phyloP scores from a whole-genome alignment of 2,113 vertebrate species.

The Siniperca chuatsi region DNA sequence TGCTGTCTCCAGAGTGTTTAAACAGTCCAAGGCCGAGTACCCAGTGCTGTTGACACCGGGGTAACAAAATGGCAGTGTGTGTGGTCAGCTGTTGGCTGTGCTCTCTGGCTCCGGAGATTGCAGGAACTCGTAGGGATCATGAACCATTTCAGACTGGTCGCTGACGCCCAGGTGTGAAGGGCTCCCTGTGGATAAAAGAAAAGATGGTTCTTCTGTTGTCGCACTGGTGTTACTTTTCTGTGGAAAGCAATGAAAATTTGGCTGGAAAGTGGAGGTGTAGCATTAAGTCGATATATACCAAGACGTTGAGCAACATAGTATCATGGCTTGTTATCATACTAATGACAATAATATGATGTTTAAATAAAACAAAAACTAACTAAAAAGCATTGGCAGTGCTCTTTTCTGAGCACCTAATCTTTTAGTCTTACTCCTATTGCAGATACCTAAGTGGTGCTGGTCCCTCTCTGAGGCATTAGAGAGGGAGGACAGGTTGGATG shows the following conservation, averaged over 20 bases:
- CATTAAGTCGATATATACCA: not conserved
- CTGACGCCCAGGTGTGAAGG: constrained; percentile 92
- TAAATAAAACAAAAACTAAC: not conserved
- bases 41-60: constrained; percentile 28
- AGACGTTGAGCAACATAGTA: not conserved
- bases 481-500: constrained; percentile 96
- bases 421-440: constrained; percentile 30
- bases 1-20: constrained; percentile 28
- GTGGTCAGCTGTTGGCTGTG: constrained; percentile 82
- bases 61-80: constrained; percentile 33
- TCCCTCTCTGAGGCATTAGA: constrained; percentile 96
- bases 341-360: not conserved
- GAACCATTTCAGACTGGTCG: constrained; percentile 93
- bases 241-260: not conserved
- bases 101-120: constrained; percentile 92
- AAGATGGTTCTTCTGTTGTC: constrained; percentile 1
- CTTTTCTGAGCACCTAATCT: not conserved
- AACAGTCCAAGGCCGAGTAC: constrained; percentile 15
- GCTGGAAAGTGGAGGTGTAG: not conserved
- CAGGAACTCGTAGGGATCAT: constrained; percentile 96
- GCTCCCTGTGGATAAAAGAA: constrained; percentile 85
- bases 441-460: constrained; percentile 92
- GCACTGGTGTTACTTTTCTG: not conserved
- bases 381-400: not conserved
- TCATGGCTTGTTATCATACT: not conserved